Percentiles rank a stretch among this genome's conserved stretches.
These are phyloP conservation scores for Atrichornis clamosus DNA, from an alignment of 2,113 vertebrate species.

Conservation along the genomic window DNA sequence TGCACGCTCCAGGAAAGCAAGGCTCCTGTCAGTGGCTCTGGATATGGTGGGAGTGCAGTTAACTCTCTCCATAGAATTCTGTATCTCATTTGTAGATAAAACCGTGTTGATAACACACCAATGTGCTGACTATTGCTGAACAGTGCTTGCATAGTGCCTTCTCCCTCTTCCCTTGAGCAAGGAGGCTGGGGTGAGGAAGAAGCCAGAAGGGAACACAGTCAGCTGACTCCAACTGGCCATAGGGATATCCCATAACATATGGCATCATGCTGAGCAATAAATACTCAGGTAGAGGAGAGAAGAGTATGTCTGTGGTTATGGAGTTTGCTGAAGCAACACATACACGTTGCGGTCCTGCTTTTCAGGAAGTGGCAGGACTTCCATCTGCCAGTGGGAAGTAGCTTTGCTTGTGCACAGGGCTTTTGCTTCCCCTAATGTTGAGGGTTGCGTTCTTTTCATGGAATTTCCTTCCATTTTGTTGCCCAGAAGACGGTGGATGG, in stretches of 20 bases:
- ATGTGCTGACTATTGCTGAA: neutral
- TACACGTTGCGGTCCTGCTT: neutral
- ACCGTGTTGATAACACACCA: rapidly evolving
- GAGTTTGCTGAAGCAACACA: neutral
- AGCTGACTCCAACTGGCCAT: neutral
- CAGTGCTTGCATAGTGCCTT: neutral
- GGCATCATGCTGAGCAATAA: neutral
- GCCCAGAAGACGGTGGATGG: no score
- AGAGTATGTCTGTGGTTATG: neutral
- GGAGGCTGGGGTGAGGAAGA: neutral
- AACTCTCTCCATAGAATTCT: neutral
- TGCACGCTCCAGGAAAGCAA: neutral
- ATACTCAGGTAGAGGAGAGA: neutral
- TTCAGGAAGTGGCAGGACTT: neutral
- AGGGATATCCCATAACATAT: neutral
- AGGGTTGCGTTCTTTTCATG: no score
- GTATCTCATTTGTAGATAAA: neutral
- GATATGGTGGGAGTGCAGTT: neutral
- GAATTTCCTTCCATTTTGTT: no score
- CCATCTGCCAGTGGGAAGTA: neutral
- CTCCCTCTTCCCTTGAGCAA: rapidly evolving
- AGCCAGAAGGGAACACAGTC: neutral
- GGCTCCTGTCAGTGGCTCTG: neutral
- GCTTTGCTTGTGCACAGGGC: neutral
- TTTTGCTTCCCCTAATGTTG: neutral